A percentile compares a stretch with the other conserved stretches of the same genome.
Conservation (phyloP, 2,113 vertebrate species). For the Lophius piscatorius region DNA sequence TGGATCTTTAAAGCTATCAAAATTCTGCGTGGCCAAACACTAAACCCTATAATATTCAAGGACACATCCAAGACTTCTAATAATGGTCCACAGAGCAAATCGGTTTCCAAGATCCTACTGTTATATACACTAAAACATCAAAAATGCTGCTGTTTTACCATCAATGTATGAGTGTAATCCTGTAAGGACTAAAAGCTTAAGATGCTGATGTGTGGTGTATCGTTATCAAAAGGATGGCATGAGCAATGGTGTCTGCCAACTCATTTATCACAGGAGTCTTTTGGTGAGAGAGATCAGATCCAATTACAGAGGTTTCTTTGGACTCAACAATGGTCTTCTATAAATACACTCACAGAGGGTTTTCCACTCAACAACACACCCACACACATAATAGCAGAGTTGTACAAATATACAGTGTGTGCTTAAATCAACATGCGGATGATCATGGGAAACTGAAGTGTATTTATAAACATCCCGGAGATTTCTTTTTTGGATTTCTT, state of each 20-base stretch:
- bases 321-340: constrained; percentile 77
- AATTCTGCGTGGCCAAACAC: not conserved
- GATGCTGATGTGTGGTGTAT: constrained; percentile 42
- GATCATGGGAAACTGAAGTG: not conserved
- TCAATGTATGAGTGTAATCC: constrained; percentile 68
- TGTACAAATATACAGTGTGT: constrained; percentile 9
- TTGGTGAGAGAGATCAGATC: constrained; percentile 61
- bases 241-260: constrained; percentile 65
- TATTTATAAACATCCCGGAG: not conserved
- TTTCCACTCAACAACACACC: constrained; percentile 73
- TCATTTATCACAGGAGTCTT: constrained; percentile 70
- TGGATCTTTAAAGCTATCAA: no score
- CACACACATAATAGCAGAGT: constrained; percentile 37
- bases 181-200: constrained; percentile 43
- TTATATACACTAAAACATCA: constrained; percentile 44
- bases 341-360: constrained; percentile 76
- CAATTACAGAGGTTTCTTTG: constrained; percentile 78
- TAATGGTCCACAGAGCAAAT: constrained; percentile 18
- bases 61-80: constrained; percentile 30
- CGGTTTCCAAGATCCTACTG: constrained; percentile 21
- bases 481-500: not conserved
- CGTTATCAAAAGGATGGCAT: constrained; percentile 64
- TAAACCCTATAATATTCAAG: constrained; percentile 6
- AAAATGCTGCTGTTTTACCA: constrained; percentile 46
- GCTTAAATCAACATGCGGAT: not conserved